Evolutionary conservation across 1,140 invertebrate genomes (phyloP).

Genomic region (Drosophila orena): DNA sequence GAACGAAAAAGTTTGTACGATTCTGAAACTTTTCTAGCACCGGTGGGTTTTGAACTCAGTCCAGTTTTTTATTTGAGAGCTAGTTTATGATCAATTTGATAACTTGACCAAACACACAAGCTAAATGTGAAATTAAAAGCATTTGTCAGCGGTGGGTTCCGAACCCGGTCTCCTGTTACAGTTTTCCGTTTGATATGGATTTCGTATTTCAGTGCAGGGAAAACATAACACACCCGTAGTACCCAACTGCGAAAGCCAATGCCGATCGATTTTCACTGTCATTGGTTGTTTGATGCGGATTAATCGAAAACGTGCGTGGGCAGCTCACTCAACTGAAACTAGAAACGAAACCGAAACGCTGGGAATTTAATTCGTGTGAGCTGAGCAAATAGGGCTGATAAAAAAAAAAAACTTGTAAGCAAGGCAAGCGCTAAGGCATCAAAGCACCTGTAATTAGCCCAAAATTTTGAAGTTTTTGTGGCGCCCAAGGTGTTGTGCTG

Average conservation of each 20-base stretch:
- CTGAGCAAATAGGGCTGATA: conserved; percentile 41
- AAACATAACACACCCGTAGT: conserved; percentile 16
- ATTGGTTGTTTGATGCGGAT: conserved; percentile 57
- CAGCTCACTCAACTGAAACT: conserved; percentile 43
- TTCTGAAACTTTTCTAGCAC: no score
- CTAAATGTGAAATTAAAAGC: neutral
- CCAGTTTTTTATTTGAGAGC: neutral
- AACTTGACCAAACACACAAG: neutral
- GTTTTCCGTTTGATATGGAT: neutral
- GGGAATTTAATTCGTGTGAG: conserved; percentile 25
- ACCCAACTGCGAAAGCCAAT: conserved; percentile 50
- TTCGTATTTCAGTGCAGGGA: neutral
- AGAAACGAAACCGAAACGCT: conserved; percentile 34
- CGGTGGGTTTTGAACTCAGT: neutral
- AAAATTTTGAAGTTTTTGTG: conserved; percentile 10
- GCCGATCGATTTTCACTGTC: conserved; percentile 74
- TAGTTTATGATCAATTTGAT: neutral
- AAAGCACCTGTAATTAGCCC: conserved; percentile 31
- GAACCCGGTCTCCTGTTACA: neutral
- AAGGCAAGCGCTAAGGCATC: conserved; percentile 13
- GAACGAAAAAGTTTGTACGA: neutral
- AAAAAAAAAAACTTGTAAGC: conserved; percentile 18
- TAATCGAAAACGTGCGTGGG: conserved; percentile 74
- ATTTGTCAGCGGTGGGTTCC: neutral
- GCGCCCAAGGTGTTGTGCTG: conserved; percentile 24